Evolutionary conservation across 2,113 vertebrate species (phyloP), one percentile per base, ranked within the genome.

Genomic region (Noctilio leporinus): DNA sequence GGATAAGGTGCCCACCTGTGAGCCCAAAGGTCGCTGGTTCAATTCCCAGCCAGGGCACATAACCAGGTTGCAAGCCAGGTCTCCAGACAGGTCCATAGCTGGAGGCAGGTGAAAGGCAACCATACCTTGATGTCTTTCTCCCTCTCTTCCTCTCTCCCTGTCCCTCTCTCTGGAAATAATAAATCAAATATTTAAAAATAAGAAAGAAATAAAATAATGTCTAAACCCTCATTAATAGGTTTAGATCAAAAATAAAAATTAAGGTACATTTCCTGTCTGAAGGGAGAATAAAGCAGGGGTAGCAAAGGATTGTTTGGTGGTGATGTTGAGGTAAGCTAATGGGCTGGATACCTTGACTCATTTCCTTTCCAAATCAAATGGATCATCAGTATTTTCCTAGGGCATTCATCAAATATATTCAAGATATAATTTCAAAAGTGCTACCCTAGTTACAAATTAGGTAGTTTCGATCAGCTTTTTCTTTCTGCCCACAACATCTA

Each of bases 401-500:
- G 43, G 49, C 72, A 45, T 93, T 85, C 43, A 12, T 92, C 76
- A 86, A 69, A 78, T 77, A 82, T 80, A 82, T 90, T 86, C 88
- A 95, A 76, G 55, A 53, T 35, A 85, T 30, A 20, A 88, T 93
- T 93, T 95, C 51, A 45, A 95, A 96, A 97, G 94, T 91, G 70
- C 64, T 86, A 92, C 90, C 92, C 94, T 94, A 26, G 49, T 95
- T 45, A 91, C 93, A 90, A 93, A 91, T 94, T 92, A 88, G 55
- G 49, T 47, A 51, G 65, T 84, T 96, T 93, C 86, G 86, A 89
- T 96, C 92, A 95, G 85, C 78, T 97, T 94, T 95, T 72, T 82
- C 84, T 85, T 90, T 87, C 70, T 95, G 92, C 92, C 96, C 96
- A 86, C 87, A 93, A 78, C 86, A 73, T 95, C 97, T 95, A 88